These are phyloP conservation scores for Anthrax anthrax DNA, from an alignment of 2,888 invertebrate species.

Conservation along the genomic window DNA sequence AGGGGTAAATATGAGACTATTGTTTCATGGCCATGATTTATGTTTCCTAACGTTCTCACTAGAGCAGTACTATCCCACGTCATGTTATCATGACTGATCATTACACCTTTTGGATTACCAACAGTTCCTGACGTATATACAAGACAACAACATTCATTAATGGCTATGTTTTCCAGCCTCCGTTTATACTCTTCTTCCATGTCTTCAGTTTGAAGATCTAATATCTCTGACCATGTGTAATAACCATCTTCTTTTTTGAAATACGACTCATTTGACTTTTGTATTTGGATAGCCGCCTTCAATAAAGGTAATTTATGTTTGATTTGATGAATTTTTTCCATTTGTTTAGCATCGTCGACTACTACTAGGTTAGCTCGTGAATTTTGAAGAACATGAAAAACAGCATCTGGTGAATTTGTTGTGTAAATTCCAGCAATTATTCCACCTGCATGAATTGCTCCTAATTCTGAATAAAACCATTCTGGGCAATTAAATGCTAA, in stretches of 20 bases:
- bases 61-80: conserved; percentile 51
- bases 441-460: conserved; percentile 79
- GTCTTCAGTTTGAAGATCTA: conserved; percentile 58
- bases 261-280: conserved; percentile 29
- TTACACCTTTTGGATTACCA: conserved; percentile 82
- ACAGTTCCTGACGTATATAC: conserved; percentile 87
- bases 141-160: conserved; percentile 74
- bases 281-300: conserved; percentile 54
- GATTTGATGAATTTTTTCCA: conserved; percentile 66
- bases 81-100: conserved; percentile 84
- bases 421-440: conserved; percentile 81
- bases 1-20: conserved; percentile 73
- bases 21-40: conserved; percentile 43
- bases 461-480: conserved; percentile 79
- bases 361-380: conserved; percentile 75
- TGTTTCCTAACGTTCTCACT: conserved; percentile 38
- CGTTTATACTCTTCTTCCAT: conserved; percentile 52
- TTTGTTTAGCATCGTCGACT: conserved; percentile 74
- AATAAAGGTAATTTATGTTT: conserved; percentile 53
- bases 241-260: conserved; percentile 33
- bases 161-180: conserved; percentile 50
- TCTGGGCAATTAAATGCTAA: conserved; percentile 84
- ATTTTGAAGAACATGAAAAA: conserved; percentile 57
- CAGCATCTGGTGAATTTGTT: conserved; percentile 78
- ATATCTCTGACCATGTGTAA: conserved; percentile 57